Evolutionary conservation across 2,113 vertebrate genomes (phyloP).

Genomic region (Brevimyrus niger): DNA sequence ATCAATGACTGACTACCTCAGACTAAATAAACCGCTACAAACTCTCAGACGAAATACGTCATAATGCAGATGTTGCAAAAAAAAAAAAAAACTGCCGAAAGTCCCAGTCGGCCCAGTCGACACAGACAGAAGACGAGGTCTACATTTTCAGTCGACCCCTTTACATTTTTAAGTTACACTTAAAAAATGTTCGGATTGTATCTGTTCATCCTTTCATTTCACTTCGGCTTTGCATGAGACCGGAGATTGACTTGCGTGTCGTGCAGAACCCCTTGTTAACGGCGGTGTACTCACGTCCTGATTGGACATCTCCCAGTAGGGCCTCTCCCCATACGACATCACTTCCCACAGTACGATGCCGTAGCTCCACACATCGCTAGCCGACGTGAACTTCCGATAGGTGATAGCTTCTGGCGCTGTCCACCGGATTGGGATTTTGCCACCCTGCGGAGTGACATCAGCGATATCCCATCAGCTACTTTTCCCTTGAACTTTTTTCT

Average conservation of each 20-base stretch:
- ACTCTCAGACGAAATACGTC: constrained; percentile 7
- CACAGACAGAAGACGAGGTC: background rate
- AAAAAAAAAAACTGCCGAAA: background rate
- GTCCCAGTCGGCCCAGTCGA: background rate
- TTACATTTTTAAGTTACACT: background rate
- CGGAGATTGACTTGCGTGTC: background rate
- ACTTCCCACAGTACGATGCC: constrained; percentile 43
- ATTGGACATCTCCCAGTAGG: constrained; percentile 44
- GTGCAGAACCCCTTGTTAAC: background rate
- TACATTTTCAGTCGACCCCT: background rate
- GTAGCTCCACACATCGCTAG: constrained; percentile 41
- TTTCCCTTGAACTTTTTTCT: background rate
- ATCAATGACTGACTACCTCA: constrained; percentile 16
- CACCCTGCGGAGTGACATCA: constrained; percentile 27
- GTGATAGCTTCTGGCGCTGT: constrained; percentile 41
- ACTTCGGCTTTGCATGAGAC: background rate
- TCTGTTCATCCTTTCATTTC: background rate
- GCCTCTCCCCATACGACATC: constrained; percentile 39
- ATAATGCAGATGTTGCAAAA: background rate
- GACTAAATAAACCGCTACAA: constrained; percentile 24
- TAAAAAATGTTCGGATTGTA: background rate
- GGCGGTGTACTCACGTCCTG: constrained; percentile 34
- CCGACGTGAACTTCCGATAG: constrained; percentile 41
- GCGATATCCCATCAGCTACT: background rate
- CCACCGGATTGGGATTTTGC: constrained; percentile 44